Percentiles rank a stretch among this genome's conserved stretches.
Evolutionary conservation across 2,888 invertebrate species (phyloP).

Genomic region (Terebella lapidaria): DNA sequence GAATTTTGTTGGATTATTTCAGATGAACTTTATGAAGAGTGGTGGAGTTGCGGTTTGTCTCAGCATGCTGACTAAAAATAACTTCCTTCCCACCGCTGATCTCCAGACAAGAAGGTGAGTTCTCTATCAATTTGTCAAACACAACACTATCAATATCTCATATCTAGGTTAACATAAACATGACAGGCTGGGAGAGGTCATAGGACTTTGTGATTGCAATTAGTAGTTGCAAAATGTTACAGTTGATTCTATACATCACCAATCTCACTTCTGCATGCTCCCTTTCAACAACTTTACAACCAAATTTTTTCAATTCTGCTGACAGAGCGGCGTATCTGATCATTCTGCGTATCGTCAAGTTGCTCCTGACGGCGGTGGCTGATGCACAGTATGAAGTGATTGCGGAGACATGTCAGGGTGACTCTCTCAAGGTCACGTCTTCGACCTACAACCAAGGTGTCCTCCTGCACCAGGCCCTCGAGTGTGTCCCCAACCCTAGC

Average conservation of each 20-base stretch:
- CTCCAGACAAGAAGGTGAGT: slow-evolving; percentile 65
- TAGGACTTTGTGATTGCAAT: not conserved
- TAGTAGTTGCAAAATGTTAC: not conserved
- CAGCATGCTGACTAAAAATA: slow-evolving; percentile 78
- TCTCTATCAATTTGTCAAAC: no score
- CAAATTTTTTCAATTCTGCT: no score
- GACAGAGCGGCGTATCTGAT: slow-evolving; percentile 77
- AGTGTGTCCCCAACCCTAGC: slow-evolving; percentile 75
- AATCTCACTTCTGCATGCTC: no score
- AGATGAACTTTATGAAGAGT: slow-evolving; percentile 59
- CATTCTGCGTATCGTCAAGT: slow-evolving; percentile 80
- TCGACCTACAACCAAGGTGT: slow-evolving; percentile 55
- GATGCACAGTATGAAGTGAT: slow-evolving; percentile 59
- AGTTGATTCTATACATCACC: no score
- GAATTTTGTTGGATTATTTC: no score
- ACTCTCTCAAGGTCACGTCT: slow-evolving; percentile 53
- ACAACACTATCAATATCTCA: not conserved
- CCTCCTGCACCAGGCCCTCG: slow-evolving; percentile 74
- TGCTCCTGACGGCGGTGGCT: slow-evolving; percentile 80
- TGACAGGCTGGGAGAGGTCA: not conserved
- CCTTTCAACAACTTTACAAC: no score
- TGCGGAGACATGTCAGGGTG: slow-evolving; percentile 59
- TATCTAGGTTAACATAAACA: not conserved
- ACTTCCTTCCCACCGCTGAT: slow-evolving; percentile 75
- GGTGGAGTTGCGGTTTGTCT: slow-evolving; percentile 58